Percentiles rank a stretch among this genome's conserved stretches.
Conservation (phyloP, 2,113 vertebrate genomes). For the Gavia stellata region DNA sequence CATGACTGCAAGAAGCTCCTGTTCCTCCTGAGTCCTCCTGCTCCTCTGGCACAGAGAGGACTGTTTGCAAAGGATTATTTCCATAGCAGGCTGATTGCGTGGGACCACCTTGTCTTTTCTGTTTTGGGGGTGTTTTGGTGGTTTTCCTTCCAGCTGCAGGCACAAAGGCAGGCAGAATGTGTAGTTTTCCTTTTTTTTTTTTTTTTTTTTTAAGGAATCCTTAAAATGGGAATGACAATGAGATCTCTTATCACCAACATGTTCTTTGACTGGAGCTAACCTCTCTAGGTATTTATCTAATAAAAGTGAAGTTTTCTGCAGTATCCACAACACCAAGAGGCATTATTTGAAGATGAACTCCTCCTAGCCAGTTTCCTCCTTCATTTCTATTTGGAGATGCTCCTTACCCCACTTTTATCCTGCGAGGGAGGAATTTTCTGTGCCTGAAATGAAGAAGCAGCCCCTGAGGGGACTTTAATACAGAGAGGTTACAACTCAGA, state of each 20-base stretch:
- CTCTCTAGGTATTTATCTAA: background rate
- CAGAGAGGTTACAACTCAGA: slow-evolving; percentile 41
- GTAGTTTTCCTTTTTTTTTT: no score
- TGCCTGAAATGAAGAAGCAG: slow-evolving; percentile 42
- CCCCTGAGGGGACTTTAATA: slow-evolving; percentile 28
- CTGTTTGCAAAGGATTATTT: background rate
- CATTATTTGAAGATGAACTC: background rate
- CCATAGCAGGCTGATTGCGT: background rate
- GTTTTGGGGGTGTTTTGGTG: background rate
- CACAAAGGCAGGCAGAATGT: background rate
- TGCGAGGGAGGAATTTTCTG: slow-evolving; percentile 36
- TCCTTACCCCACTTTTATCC: background rate
- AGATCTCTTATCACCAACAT: background rate
- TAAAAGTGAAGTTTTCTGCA: background rate
- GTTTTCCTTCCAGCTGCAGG: background rate
- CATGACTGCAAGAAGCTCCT: background rate
- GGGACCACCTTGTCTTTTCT: background rate
- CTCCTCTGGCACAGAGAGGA: background rate
- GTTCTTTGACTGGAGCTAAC: background rate
- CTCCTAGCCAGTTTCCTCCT: background rate
- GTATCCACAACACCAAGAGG: background rate
- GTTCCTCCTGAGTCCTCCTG: background rate
- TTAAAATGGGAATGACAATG: background rate
- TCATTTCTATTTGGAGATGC: slow-evolving; percentile 4
- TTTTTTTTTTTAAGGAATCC: background rate